Evolutionary conservation across 2,797 vertebrate genomes (phyloP), one percentile per base, ranked within the genome.

Genomic region (Sorex maritimensis): DNA sequence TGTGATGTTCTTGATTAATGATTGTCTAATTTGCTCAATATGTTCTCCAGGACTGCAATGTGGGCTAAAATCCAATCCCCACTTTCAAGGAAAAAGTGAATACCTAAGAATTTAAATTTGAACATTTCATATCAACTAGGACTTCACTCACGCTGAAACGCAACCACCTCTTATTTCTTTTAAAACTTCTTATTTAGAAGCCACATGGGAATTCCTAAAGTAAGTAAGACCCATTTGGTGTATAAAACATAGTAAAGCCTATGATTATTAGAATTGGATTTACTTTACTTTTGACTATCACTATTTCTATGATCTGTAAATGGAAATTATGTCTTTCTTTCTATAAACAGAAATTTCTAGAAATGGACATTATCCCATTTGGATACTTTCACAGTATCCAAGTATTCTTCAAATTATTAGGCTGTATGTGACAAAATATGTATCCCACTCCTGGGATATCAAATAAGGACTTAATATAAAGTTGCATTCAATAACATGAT

Each of bases 1-100:
- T 28, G 11, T 1, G 12, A 87, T 26, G 13, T 65, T 82, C 55
- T 87, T 94, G 52, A 94, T 86, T 88, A 81, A 84, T 28, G 28
- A 72, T 5, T 38, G 2, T 82, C 38, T 71, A 1, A 4, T 67
- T 58, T 90, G 38, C 14, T 63, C 67, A 93, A 38, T 85, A 93
- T 34, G 30, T 73, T 90, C 61, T 41, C 71, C 17, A 52, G 63
- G 38, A 74, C 30, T 91, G 34, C 10, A 14, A 8, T 38, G 15
- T 1, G 3, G 61, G 46, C 41, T 52, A 61, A 71, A 74, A 15
- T 78, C 58, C 79, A 79, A n/a, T 15, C 11, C 55, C 13, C 41
- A 24, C 8, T 7, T n/a, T 88, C 24, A 26, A 71, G 63, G 84
- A 74, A 5, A 19, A 38, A 61, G 28, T 17, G 49, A 78, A 81